Evolutionary conservation across 2,113 vertebrate genomes (phyloP).

Genomic region (Trogon surrucura): DNA sequence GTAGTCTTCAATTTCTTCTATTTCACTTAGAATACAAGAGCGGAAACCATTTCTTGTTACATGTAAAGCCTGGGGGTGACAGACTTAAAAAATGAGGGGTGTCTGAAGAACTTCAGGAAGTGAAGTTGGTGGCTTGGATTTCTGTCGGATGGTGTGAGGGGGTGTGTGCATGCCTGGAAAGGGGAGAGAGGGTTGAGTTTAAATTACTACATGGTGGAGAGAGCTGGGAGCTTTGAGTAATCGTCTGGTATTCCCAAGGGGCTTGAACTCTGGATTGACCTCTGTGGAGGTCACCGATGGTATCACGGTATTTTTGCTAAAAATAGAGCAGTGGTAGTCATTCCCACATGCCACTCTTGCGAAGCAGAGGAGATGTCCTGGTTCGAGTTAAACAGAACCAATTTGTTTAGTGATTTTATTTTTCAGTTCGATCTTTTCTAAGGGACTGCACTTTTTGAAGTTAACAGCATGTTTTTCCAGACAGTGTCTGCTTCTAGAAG

Average conservation of each 20-base stretch:
- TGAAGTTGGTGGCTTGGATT: not conserved
- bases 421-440: too few relatives aligned
- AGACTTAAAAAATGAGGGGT: not conserved
- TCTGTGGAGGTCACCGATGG: fast-evolving
- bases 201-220: not conserved
- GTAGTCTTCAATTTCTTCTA: not conserved
- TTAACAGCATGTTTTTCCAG: too few relatives aligned
- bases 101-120: not conserved
- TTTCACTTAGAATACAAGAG: not conserved
- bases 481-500: too few relatives aligned
- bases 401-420: too few relatives aligned
- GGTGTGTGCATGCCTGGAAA: not conserved
- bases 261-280: not conserved
- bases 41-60: not conserved
- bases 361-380: not conserved
- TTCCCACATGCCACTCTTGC: not conserved
- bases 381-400: too few relatives aligned
- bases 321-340: not conserved
- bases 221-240: not conserved
- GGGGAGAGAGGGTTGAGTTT: not conserved
- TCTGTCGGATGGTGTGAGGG: not conserved
- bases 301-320: not conserved
- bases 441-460: too few relatives aligned
- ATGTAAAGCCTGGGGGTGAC: not conserved
- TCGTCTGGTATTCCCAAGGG: not conserved